phyloP scores from a whole-genome alignment of 2,797 vertebrate species.

The Nasua narica region DNA sequence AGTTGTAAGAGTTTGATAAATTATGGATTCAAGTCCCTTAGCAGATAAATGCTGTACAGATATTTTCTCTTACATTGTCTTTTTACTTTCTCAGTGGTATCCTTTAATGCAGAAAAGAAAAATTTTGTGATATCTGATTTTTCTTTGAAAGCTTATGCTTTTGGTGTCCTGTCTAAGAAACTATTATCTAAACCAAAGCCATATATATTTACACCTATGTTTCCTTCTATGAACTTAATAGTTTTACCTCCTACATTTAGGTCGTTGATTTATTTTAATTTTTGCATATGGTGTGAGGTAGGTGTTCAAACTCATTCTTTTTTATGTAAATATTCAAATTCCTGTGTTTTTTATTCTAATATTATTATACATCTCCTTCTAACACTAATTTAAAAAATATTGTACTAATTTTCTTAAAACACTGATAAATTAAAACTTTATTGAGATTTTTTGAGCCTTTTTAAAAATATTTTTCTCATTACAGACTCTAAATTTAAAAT shows the following conservation, averaged over 20 bases:
- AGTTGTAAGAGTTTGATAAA: not conserved
- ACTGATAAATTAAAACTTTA: not conserved
- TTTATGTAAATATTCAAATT: not conserved
- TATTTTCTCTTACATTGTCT: not conserved
- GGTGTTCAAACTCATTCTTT: not conserved
- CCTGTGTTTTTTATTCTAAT: not conserved
- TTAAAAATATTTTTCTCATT: not conserved
- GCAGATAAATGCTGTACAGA: not conserved
- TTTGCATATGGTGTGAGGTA: not conserved
- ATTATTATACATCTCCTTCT: not conserved
- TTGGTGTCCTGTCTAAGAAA: not conserved
- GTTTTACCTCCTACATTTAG: not conserved
- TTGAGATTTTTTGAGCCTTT: not conserved
- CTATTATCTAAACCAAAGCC: not conserved
- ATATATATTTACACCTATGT: not conserved
- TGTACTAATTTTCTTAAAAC: not conserved
- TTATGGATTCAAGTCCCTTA: not conserved
- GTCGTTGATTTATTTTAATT: not conserved
- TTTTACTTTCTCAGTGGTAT: not conserved
- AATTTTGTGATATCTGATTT: not conserved
- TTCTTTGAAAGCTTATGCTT: conserved; percentile 11
- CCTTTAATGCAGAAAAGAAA: not conserved
- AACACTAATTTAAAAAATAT: not conserved
- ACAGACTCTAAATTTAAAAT: conserved; percentile 14
- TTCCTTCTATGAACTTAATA: not conserved